Evolutionary conservation across 2,797 vertebrate genomes (phyloP), one percentile per base, ranked within the genome.

Genomic region (Hirundo rustica): DNA sequence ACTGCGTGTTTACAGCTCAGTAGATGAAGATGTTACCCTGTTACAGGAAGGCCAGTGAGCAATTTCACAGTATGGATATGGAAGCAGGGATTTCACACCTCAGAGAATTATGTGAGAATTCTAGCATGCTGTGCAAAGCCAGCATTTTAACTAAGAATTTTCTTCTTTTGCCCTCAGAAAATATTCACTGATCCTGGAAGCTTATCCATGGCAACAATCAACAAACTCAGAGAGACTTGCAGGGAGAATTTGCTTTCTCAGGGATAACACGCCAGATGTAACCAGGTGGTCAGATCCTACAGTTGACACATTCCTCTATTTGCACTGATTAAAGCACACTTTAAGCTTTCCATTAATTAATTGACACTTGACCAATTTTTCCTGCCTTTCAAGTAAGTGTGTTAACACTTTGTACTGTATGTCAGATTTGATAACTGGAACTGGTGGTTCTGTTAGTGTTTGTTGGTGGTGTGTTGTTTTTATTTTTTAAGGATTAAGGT

Each of bases 101-200:
- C 7, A 12, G 14, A 51, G 13, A 38, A 32, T 22, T 32, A 20
- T 1, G 1, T 38, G 26, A 62, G n/a, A 93, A 71, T 22, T 74
- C 29, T n/a, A 62, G 34, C 19, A 9, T 10, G 8, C 26, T 84
- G 27, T 57, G 64, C 62, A 48, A 36, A 70, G 36, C 3, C 55
- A 67, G 30, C 21, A 38, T 74, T 89, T 84, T 88, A 74, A 85
- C 7, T 25, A 38, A 40, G 19, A 42, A 29, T 54, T 92, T 79
- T 92, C 70, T 94, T 67, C 38, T 66, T 95, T 76, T 83, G 68
- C 12, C 88, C 72, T 16, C 78, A 98, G 98, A 99, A 98, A 98
- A 99, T 99, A 96, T 99, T 99, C 96, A 98, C 97, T 3, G 99
- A 99, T 81, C 99, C 99, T 10, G 99, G 99, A 95, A 98, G 98